A percentile compares a stretch with the other conserved stretches of the same genome.
These are phyloP conservation scores for Macrosteles quadrilineatus DNA, from an alignment of 1,140 invertebrate species.

Conservation along the genomic window DNA sequence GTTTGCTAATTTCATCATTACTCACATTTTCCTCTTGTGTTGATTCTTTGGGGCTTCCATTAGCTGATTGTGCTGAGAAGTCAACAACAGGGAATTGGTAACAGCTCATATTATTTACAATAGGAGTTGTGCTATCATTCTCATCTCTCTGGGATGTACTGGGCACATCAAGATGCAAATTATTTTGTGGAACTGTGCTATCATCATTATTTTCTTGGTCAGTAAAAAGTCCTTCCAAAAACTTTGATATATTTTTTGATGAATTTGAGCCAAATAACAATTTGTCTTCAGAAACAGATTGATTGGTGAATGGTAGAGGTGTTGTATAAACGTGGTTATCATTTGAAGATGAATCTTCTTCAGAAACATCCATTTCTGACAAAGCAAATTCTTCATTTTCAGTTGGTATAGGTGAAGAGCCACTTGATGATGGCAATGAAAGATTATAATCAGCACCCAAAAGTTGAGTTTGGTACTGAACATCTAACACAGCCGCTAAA, in stretches of 20 bases:
- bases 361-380: slow-evolving; percentile 20
- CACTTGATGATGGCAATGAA: slow-evolving; percentile 16
- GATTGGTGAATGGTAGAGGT: not conserved
- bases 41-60: no score
- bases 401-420: slow-evolving; percentile 23
- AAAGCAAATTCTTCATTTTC: slow-evolving; percentile 21
- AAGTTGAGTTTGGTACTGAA: slow-evolving; percentile 17
- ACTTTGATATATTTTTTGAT: slow-evolving; percentile 30
- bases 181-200: not conserved
- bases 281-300: not conserved
- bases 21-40: no score
- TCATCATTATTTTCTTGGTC: not conserved
- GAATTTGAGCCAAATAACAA: slow-evolving; percentile 26
- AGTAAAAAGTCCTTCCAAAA: slow-evolving; percentile 28
- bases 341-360: slow-evolving; percentile 13
- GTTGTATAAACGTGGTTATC: not conserved
- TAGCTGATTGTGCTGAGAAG: no score
- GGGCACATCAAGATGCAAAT: not conserved
- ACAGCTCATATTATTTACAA: not conserved
- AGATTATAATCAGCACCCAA: slow-evolving; percentile 6
- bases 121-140: not conserved
- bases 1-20: no score
- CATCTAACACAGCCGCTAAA: slow-evolving; percentile 12
- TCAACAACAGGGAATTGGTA: no score
- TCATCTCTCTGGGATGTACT: not conserved